These are phyloP conservation scores for Nymphalis polychloros DNA, from an alignment of 2,888 invertebrate genomes.

Conservation along the genomic window DNA sequence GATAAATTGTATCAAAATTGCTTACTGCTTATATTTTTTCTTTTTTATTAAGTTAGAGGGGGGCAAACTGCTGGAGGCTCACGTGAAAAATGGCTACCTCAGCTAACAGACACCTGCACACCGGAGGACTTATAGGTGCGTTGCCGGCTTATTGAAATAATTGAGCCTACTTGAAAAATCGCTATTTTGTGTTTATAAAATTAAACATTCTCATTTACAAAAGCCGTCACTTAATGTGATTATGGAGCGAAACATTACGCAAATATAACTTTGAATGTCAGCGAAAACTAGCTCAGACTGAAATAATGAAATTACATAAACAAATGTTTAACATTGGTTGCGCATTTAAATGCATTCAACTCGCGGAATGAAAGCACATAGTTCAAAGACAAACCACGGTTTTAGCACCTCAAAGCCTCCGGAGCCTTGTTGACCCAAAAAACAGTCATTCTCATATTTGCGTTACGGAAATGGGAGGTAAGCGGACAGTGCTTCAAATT, in stretches of 20 bases:
- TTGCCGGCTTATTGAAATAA: no score
- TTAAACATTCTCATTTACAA: not conserved
- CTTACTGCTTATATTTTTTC: no score
- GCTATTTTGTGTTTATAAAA: not conserved
- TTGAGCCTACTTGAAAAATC: no score
- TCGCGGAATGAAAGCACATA: slow-evolving; percentile 18
- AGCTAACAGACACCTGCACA: no score
- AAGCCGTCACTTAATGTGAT: not conserved
- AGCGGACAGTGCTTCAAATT: slow-evolving; percentile 11
- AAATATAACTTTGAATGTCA: not conserved
- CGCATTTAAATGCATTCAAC: slow-evolving; percentile 18
- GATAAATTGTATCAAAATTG: no score
- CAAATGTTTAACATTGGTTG: slow-evolving; percentile 1
- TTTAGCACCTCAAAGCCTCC: slow-evolving; percentile 30
- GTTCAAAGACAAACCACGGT: slow-evolving; percentile 23
- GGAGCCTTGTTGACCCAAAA: slow-evolving; percentile 30
- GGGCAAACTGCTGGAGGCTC: no score
- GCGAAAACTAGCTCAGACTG: not conserved
- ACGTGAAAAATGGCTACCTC: no score
- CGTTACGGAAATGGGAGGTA: slow-evolving; percentile 11
- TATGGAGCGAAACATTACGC: not conserved
- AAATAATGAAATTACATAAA: slow-evolving; percentile 1
- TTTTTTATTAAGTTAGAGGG: no score
- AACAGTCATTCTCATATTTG: slow-evolving; percentile 24
- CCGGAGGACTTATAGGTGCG: not conserved